Evolutionary conservation across 2,888 invertebrate species (phyloP).

Genomic region (Buathra laborator): DNA sequence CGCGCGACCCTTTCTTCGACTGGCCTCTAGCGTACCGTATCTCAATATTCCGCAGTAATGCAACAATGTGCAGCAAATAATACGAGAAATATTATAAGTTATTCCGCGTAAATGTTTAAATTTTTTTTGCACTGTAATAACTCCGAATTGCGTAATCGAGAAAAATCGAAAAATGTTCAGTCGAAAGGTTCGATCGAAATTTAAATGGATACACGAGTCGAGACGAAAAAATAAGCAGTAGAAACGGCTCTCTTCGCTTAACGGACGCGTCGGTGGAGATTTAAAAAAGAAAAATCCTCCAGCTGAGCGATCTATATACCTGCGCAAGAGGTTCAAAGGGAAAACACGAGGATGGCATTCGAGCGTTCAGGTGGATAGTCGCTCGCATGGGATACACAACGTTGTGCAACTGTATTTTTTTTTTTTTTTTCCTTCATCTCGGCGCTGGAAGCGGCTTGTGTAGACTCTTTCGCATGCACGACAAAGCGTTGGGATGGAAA

Average conservation of each 20-base stretch:
- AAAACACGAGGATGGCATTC: conserved; percentile 3
- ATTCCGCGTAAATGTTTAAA: no score
- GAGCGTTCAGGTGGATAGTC: conserved; percentile 20
- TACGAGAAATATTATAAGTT: no score
- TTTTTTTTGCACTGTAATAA: no score
- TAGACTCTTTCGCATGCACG: conserved; percentile 6
- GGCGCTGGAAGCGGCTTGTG: neutral
- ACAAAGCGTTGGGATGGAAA: conserved; percentile 2
- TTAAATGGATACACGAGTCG: no score
- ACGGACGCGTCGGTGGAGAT: conserved; percentile 3
- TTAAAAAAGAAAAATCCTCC: conserved; percentile 8
- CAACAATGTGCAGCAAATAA: neutral
- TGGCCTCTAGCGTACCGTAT: neutral
- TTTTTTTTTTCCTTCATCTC: neutral
- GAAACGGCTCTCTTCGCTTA: neutral
- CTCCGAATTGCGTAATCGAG: no score
- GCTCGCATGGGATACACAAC: neutral
- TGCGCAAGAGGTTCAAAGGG: conserved; percentile 7
- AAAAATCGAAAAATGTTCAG: no score
- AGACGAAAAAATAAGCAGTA: no score
- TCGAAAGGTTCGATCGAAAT: no score
- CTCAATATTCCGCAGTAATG: neutral
- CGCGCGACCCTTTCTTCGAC: conserved; percentile 12
- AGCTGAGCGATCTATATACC: conserved; percentile 3
- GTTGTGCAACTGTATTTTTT: conserved; percentile 2